A percentile compares a stretch with the other conserved stretches of the same genome.
Evolutionary conservation across 2,113 vertebrate species (phyloP).

Genomic region (Macaca nemestrina): DNA sequence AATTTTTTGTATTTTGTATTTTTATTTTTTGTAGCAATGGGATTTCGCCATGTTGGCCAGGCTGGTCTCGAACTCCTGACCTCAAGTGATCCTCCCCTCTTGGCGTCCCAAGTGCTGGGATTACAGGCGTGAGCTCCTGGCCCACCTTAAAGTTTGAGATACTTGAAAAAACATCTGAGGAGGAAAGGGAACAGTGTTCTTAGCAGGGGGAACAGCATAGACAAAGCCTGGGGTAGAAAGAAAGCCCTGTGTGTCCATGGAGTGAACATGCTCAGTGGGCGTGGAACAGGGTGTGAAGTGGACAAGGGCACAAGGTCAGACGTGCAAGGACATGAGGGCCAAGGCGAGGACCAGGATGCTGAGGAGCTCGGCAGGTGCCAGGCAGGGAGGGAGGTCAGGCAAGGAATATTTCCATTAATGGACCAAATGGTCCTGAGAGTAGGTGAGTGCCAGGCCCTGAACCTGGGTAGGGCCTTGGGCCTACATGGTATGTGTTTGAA

Average conservation of each 20-base stretch:
- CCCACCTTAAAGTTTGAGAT: background rate
- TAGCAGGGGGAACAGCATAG: background rate
- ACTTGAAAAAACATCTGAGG: background rate
- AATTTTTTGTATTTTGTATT: no score
- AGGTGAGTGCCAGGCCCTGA: background rate
- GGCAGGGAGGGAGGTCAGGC: accelerated
- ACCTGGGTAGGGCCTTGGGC: background rate
- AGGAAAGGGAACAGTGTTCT: background rate
- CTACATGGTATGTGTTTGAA: background rate
- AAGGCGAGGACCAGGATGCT: background rate
- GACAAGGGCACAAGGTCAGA: background rate
- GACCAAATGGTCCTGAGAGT: background rate
- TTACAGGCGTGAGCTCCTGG: no score
- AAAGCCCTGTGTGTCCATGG: no score
- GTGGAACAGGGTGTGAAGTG: background rate
- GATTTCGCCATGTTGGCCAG: no score
- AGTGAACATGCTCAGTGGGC: accelerated
- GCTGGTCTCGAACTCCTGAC: no score
- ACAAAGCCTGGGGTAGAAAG: background rate
- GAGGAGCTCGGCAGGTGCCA: background rate
- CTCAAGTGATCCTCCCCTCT: no score
- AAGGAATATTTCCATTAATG: background rate
- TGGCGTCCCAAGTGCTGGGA: no score
- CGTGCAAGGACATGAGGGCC: background rate
- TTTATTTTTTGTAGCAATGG: no score